phyloP scores from a whole-genome alignment of 2,797 vertebrate genomes.

The Leontopithecus rosalia region DNA sequence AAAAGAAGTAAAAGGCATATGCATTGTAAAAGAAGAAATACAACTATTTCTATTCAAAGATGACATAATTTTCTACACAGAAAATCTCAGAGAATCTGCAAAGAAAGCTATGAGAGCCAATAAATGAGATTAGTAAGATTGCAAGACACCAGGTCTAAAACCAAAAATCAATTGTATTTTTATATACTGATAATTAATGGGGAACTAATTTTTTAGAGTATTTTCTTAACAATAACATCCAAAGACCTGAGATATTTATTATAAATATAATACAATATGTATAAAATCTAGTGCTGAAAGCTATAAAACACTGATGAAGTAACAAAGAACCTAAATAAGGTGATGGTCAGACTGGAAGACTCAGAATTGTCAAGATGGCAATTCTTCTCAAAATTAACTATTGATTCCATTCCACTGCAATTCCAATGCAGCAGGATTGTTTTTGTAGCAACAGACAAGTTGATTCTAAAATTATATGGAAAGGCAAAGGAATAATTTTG shows the following conservation, averaged over 20 bases:
- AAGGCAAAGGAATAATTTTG: not conserved
- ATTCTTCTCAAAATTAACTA: not conserved
- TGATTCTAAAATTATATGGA: not conserved
- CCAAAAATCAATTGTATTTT: not conserved
- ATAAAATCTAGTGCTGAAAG: not conserved
- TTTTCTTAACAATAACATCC: not conserved
- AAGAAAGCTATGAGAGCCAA: not conserved
- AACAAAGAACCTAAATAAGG: conserved; percentile 3
- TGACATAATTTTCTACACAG: not conserved
- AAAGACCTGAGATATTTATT: not conserved
- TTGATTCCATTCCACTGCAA: not conserved
- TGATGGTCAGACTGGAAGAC: not conserved
- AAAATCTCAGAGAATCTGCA: not conserved
- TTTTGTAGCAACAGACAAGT: not conserved
- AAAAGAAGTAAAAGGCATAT: conserved; percentile 1
- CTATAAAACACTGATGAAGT: not conserved
- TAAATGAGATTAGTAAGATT: not conserved
- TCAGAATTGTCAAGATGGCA: not conserved
- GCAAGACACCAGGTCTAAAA: not conserved
- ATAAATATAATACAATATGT: not conserved
- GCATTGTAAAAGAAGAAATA: not conserved
- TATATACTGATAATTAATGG: not conserved
- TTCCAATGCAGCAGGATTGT: not conserved
- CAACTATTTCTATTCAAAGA: not conserved
- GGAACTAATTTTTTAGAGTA: not conserved